A percentile compares a stretch with the other conserved stretches of the same genome.
These are phyloP conservation scores for Serripes groenlandicus DNA, from an alignment of 2,888 invertebrate species.

Conservation along the genomic window DNA sequence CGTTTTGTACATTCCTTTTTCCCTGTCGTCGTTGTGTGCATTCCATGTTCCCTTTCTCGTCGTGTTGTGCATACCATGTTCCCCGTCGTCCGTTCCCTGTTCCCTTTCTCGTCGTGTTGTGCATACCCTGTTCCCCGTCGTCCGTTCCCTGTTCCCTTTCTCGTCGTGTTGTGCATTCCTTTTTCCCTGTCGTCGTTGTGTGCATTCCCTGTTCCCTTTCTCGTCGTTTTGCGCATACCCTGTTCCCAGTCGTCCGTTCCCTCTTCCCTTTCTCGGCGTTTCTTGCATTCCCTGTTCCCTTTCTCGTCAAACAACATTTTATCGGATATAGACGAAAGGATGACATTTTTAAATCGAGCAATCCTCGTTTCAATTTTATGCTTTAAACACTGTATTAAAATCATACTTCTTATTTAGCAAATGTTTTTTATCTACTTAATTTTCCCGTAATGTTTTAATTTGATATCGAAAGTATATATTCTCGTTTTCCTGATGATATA, in stretches of 20 bases:
- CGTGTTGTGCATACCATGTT: neutral
- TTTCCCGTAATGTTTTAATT: too few relatives aligned
- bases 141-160: neutral
- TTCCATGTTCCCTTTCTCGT: neutral
- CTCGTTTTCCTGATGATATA: too few relatives aligned
- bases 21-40: neutral
- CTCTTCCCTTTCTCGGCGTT: neutral
- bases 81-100: neutral
- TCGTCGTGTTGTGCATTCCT: neutral
- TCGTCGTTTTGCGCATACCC: too few relatives aligned
- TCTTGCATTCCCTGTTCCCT: neutral
- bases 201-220: neutral
- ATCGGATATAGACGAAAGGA: too few relatives aligned
- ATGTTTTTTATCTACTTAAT: too few relatives aligned
- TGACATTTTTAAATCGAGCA: too few relatives aligned
- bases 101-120: neutral
- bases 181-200: neutral
- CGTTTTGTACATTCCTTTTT: neutral
- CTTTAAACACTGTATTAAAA: too few relatives aligned
- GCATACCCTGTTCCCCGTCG: neutral
- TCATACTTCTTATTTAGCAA: too few relatives aligned
- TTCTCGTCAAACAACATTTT: too few relatives aligned
- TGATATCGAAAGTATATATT: too few relatives aligned
- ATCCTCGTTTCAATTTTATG: too few relatives aligned
- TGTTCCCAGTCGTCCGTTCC: neutral